Conservation (phyloP, 1,140 invertebrate genomes). For the Brachystomella parvula region DNA sequence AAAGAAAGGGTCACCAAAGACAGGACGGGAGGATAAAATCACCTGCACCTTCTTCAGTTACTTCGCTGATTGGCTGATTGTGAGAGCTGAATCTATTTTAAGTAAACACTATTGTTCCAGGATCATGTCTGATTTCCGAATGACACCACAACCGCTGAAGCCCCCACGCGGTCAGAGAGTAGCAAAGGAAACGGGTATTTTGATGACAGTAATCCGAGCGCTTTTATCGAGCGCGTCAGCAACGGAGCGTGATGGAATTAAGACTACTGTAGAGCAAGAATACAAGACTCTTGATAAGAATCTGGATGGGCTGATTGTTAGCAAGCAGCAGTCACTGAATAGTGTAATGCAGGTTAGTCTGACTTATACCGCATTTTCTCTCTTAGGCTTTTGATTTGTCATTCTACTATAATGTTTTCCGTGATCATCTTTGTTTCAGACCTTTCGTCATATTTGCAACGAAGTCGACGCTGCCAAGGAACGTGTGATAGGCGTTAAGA, state of each 20-base stretch:
- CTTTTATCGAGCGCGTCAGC: conserved; percentile 86
- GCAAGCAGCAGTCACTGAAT: conserved; percentile 78
- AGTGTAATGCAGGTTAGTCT: conserved; percentile 65
- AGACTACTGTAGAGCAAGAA: conserved; percentile 84
- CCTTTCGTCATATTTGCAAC: conserved; percentile 71
- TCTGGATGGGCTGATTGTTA: conserved; percentile 78
- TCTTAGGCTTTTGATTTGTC: background rate
- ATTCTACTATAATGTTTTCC: background rate
- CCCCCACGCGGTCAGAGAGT: background rate
- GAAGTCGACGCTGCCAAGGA: conserved; percentile 69
- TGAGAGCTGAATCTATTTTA: too few species aligned
- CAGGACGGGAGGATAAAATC: too few species aligned
- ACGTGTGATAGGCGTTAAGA: conserved; percentile 74
- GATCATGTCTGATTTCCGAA: too few species aligned
- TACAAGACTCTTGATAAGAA: conserved; percentile 81
- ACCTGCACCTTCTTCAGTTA: too few species aligned
- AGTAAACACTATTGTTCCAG: too few species aligned
- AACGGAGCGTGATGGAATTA: conserved; percentile 88
- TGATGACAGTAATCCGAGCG: conserved; percentile 87
- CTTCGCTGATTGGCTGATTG: too few species aligned
- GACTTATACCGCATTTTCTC: background rate
- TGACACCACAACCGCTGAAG: too few species aligned
- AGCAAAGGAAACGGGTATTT: conserved; percentile 53
- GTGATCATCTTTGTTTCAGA: conserved; percentile 45
- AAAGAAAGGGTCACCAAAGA: too few species aligned